phyloP scores from a whole-genome alignment of 2,113 vertebrate genomes.

The Crotalus helleri region DNA sequence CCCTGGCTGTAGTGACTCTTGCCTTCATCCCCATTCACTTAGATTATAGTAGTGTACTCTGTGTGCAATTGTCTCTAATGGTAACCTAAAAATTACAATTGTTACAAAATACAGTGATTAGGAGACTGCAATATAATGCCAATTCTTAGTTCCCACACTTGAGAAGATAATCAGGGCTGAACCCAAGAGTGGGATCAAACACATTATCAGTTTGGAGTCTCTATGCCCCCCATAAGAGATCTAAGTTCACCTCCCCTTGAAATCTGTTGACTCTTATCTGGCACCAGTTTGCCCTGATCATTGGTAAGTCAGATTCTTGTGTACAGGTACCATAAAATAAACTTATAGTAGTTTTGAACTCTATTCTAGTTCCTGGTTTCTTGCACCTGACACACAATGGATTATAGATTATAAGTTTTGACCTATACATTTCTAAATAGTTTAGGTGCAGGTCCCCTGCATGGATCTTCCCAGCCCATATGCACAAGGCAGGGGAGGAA shows the following conservation, averaged over 20 bases:
- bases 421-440: background rate
- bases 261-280: background rate
- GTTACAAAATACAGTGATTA: background rate
- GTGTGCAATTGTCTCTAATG: background rate
- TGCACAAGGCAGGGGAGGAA: background rate
- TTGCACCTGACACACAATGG: background rate
- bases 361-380: background rate
- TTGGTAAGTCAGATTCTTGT: background rate
- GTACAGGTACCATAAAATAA: background rate
- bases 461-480: background rate
- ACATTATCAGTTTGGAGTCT: background rate
- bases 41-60: background rate
- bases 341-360: background rate
- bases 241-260: background rate
- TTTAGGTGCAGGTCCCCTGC: background rate
- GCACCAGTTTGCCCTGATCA: background rate
- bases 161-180: background rate
- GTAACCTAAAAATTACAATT: background rate
- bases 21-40: background rate
- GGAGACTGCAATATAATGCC: background rate
- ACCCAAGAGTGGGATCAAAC: background rate
- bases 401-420: background rate
- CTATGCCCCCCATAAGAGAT: background rate
- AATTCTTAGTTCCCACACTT: background rate
- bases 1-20: background rate